Percentiles rank a stretch among this genome's conserved stretches.
Evolutionary conservation across 2,113 vertebrate species (phyloP).

Genomic region (Oreotrochilus melanogaster): DNA sequence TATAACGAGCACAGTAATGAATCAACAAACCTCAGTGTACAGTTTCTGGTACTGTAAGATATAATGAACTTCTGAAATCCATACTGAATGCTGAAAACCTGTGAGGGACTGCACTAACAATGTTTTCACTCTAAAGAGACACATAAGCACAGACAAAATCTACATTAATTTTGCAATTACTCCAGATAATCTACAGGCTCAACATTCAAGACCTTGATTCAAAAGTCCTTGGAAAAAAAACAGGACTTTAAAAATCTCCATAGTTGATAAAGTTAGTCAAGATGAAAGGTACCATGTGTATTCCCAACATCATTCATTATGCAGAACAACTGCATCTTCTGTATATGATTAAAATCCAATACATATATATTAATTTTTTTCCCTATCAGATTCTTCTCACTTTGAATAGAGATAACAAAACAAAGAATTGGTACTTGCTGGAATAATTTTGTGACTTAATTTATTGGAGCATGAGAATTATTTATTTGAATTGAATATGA

Average conservation of each 20-base stretch:
- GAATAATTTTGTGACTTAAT: background rate
- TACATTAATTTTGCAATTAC: background rate
- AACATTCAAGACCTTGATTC: background rate
- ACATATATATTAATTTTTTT: background rate
- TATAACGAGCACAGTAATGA: background rate
- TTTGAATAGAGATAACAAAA: background rate
- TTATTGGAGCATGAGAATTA: background rate
- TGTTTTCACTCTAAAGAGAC: background rate
- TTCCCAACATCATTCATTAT: background rate
- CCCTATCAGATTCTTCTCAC: background rate
- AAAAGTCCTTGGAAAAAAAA: background rate
- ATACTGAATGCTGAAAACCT: background rate
- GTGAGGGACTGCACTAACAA: background rate
- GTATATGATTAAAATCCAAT: background rate
- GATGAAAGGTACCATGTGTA: background rate
- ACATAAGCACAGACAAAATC: background rate
- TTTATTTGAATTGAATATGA: background rate
- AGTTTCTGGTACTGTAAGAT: background rate
- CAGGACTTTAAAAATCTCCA: background rate
- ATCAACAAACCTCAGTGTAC: background rate
- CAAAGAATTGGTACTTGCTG: background rate
- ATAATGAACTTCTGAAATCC: background rate
- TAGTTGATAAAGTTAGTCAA: background rate
- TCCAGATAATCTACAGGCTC: background rate
- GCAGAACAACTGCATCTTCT: background rate